Evolutionary conservation across 2,888 invertebrate species (phyloP).

Genomic region (Cyaniris semiargus): DNA sequence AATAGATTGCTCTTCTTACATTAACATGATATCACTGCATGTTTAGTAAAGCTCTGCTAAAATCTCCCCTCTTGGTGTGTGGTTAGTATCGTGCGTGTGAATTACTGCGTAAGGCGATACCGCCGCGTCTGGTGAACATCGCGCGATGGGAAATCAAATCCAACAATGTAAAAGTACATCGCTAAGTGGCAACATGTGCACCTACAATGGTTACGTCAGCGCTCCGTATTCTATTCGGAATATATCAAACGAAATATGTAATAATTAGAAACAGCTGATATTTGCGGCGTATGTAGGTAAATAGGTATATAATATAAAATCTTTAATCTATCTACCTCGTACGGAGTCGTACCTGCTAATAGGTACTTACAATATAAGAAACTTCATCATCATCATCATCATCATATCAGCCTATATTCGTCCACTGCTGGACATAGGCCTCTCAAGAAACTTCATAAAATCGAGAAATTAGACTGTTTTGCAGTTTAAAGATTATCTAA

Average conservation of each 20-base stretch:
- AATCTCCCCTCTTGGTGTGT: conserved; percentile 28
- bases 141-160: conserved; percentile 65
- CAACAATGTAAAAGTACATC: conserved; percentile 51
- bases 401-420: too few relatives aligned
- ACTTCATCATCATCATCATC: too few relatives aligned
- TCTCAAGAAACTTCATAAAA: too few relatives aligned
- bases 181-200: conserved; percentile 62
- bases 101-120: conserved; percentile 67
- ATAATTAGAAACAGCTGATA: conserved; percentile 24
- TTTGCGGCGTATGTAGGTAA: not conserved
- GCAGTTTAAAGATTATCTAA: too few relatives aligned
- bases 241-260: conserved; percentile 26
- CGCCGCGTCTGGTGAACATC: conserved; percentile 70
- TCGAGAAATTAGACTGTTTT: too few relatives aligned
- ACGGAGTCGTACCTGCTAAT: too few relatives aligned
- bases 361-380: too few relatives aligned
- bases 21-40: not conserved
- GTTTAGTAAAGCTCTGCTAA: conserved; percentile 4
- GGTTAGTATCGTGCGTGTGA: conserved; percentile 66
- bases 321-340: too few relatives aligned
- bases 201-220: conserved; percentile 53
- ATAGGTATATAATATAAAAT: not conserved
- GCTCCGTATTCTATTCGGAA: conserved; percentile 24
- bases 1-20: not conserved
- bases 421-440: too few relatives aligned